Conservation (phyloP, 2,888 invertebrate genomes). For the Xanthorhoe designata region DNA sequence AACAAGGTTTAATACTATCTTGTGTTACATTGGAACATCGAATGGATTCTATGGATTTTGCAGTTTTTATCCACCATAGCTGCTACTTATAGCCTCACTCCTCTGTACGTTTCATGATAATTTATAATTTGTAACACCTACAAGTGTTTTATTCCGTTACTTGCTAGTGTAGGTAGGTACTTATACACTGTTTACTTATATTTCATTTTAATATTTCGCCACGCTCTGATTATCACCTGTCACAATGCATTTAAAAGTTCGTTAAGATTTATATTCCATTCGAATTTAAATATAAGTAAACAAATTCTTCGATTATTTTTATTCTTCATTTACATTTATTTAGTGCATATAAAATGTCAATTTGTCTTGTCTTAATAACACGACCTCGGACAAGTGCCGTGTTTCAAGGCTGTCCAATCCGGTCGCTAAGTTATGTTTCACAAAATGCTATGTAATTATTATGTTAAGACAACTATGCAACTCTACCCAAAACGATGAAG, state of each 20-base stretch:
- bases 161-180: background rate
- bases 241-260: conserved; percentile 16
- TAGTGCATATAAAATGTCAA: conserved; percentile 36
- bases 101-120: background rate
- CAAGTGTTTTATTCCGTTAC: conserved; percentile 2
- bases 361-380: conserved; percentile 39
- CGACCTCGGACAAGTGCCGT: conserved; percentile 39
- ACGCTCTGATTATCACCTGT: conserved; percentile 37
- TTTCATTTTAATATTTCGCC: conserved; percentile 14
- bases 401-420: conserved; percentile 38
- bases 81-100: background rate
- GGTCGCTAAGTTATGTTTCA: conserved; percentile 28
- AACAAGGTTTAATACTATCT: conserved; percentile 12
- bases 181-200: conserved; percentile 6
- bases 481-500: background rate
- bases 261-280: conserved; percentile 11
- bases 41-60: background rate
- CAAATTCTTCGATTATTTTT: conserved; percentile 9
- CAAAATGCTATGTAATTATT: conserved; percentile 6
- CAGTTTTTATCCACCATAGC: background rate
- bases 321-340: conserved; percentile 17
- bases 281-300: conserved; percentile 17
- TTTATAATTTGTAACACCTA: conserved; percentile 5
- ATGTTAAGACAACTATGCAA: background rate
- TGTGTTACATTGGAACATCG: background rate